phyloP scores from a whole-genome alignment of 2,797 vertebrate genomes.

The Molossus alvarezi region DNA sequence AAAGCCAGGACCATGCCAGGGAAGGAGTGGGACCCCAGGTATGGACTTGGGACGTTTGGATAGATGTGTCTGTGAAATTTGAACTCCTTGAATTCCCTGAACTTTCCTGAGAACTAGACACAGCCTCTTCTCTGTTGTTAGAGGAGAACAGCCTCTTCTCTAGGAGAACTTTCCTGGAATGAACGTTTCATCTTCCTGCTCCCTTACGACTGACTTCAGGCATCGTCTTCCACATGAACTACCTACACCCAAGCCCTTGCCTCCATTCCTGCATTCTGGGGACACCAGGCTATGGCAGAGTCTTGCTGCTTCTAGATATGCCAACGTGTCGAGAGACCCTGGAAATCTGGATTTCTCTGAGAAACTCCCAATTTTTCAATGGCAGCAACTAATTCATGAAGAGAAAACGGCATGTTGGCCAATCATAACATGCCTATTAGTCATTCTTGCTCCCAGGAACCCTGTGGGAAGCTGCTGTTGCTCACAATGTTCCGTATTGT shows the following conservation, averaged over 20 bases:
- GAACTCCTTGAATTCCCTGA: background rate
- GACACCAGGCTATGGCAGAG: background rate
- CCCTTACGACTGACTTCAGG: background rate
- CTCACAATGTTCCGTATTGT: background rate
- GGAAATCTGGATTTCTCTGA: background rate
- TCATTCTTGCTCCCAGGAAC: background rate
- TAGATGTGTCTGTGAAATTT: background rate
- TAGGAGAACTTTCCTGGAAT: background rate
- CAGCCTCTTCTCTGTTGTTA: background rate
- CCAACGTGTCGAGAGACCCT: background rate
- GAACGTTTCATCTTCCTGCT: background rate
- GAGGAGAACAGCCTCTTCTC: background rate
- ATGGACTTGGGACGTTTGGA: background rate
- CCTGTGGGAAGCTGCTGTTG: background rate
- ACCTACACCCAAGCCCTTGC: background rate
- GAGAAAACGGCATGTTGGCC: background rate
- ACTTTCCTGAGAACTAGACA: background rate
- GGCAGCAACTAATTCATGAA: background rate
- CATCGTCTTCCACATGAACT: background rate
- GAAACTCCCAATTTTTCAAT: conserved; percentile 4
- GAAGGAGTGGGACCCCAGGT: background rate
- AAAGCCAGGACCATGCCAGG: background rate
- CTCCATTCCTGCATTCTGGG: background rate
- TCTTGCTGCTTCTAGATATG: background rate
- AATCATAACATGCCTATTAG: background rate